Conservation (phyloP, 2,113 vertebrate genomes). For the Baryphthengus martii region DNA sequence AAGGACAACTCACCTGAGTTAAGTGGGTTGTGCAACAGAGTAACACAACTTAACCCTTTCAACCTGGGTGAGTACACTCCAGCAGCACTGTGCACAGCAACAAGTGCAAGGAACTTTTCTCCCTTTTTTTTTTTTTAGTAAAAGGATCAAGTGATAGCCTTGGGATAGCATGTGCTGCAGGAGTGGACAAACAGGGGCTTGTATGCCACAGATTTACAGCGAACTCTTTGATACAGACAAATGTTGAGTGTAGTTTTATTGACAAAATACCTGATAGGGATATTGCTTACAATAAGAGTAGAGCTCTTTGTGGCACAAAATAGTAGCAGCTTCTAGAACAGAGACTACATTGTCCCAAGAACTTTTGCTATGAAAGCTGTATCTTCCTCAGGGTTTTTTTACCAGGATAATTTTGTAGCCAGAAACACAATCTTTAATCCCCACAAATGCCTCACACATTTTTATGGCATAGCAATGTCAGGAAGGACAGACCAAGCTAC, state of each 20-base stretch:
- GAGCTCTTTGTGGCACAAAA: not conserved
- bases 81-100: not conserved
- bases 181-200: not conserved
- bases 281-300: not conserved
- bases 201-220: not conserved
- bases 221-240: not conserved
- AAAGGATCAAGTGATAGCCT: not conserved
- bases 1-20: not conserved
- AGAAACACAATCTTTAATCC: not conserved
- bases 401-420: not conserved
- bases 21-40: not conserved
- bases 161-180: not conserved
- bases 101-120: not conserved
- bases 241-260: not conserved
- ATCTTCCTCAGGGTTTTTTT: not conserved
- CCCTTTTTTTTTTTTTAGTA: not conserved
- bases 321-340: not conserved
- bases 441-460: constrained; percentile 1
- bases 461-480: not conserved
- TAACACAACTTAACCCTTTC: not conserved
- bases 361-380: not conserved
- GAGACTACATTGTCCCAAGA: not conserved
- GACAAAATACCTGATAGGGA: not conserved
- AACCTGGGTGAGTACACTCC: not conserved
- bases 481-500: not conserved